These are phyloP conservation scores for Crioceris asparagi DNA, from an alignment of 2,888 invertebrate genomes.

Conservation along the genomic window DNA sequence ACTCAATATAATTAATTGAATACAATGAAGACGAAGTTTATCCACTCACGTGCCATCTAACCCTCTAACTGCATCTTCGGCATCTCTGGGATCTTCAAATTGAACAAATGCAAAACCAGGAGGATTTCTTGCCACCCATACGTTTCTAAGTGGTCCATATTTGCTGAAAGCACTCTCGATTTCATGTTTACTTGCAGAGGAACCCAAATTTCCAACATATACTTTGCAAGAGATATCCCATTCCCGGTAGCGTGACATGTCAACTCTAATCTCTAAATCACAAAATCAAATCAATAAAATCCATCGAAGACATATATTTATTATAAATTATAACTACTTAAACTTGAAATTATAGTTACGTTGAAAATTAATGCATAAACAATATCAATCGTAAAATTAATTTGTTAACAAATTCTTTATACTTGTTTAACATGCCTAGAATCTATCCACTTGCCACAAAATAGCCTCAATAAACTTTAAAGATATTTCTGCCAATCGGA, in stretches of 20 bases:
- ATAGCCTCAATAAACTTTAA: too few relatives aligned
- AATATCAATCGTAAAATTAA: too few relatives aligned
- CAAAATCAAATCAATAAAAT: too few relatives aligned
- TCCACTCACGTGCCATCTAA: constrained; percentile 34
- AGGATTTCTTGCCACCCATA: constrained; percentile 96
- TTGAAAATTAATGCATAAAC: too few relatives aligned
- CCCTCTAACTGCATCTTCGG: constrained; percentile 75
- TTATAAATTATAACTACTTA: too few relatives aligned
- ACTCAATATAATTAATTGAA: not conserved
- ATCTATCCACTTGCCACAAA: too few relatives aligned
- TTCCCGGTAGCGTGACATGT: constrained; percentile 65
- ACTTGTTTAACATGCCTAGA: too few relatives aligned
- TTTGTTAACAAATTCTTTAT: too few relatives aligned
- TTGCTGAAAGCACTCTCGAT: constrained; percentile 87
- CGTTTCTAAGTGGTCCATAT: constrained; percentile 84
- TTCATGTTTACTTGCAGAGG: constrained; percentile 84
- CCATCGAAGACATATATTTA: too few relatives aligned
- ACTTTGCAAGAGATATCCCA: constrained; percentile 87
- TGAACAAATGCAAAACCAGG: constrained; percentile 94
- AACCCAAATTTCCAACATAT: constrained; percentile 91
- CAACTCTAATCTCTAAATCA: too few relatives aligned
- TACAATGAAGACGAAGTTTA: not conserved
- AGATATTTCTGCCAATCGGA: too few relatives aligned
- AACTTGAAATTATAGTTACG: too few relatives aligned
- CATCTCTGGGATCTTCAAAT: constrained; percentile 86